Percentiles rank a stretch among this genome's conserved stretches.
Conservation (phyloP, 2,888 invertebrate genomes). For the Agapostemon virescens region DNA sequence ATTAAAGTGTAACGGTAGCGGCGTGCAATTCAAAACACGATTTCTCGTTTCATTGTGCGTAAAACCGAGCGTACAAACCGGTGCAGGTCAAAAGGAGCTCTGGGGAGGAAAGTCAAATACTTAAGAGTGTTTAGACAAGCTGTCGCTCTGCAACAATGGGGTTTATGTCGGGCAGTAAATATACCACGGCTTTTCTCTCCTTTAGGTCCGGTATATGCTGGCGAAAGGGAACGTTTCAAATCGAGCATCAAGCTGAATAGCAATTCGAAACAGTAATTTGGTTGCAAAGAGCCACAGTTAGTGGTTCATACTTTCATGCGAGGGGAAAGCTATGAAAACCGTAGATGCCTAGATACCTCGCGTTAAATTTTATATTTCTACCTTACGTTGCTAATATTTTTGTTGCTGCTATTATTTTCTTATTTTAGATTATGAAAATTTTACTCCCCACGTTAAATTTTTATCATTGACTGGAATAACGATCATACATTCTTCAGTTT, state of each 20-base stretch:
- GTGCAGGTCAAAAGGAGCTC: constrained; percentile 39
- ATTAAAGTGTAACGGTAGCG: constrained; percentile 22
- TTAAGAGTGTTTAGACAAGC: constrained; percentile 77
- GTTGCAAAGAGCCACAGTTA: background rate
- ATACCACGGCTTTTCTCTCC: constrained; percentile 21
- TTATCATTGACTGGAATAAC: too few relatives aligned
- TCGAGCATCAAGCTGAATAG: constrained; percentile 9
- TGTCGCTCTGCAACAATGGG: constrained; percentile 72
- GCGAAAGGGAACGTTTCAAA: background rate
- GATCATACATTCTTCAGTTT: too few relatives aligned
- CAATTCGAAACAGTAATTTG: constrained; percentile 14
- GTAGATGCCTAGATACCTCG: background rate
- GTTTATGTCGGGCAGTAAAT: constrained; percentile 57
- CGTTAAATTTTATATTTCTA: background rate
- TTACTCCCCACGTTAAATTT: background rate
- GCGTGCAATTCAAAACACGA: constrained; percentile 66
- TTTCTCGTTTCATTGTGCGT: constrained; percentile 69
- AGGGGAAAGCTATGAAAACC: background rate
- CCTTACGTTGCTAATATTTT: background rate
- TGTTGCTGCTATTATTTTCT: background rate
- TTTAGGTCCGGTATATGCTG: background rate
- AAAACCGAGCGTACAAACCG: constrained; percentile 64
- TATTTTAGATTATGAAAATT: background rate
- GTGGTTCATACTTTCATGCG: background rate
- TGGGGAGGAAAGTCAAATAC: constrained; percentile 65